Conservation (phyloP, 2,888 invertebrate species). For the Zygothrica quintamaculata region DNA sequence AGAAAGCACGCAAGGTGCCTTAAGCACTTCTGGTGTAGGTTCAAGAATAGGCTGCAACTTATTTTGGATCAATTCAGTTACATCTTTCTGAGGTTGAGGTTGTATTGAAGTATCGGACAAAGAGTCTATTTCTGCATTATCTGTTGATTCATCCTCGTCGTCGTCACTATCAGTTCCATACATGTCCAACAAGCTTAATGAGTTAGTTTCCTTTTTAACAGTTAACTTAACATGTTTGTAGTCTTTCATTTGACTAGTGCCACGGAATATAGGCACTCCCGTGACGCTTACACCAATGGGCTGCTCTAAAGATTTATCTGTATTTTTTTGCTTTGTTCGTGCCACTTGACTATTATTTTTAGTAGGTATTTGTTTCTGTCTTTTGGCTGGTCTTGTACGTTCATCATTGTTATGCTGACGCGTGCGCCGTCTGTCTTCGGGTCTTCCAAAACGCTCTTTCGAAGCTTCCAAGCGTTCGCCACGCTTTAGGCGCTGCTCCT, state of each 20-base stretch:
- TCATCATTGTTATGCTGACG: conserved; percentile 23
- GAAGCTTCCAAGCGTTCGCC: conserved; percentile 89
- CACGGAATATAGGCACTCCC: conserved; percentile 63
- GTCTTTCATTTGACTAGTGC: conserved; percentile 67
- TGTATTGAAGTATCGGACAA: not conserved
- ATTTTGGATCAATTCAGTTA: not conserved
- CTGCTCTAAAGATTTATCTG: not conserved
- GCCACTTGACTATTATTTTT: not conserved
- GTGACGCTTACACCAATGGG: not conserved
- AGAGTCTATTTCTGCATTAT: not conserved
- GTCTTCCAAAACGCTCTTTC: conserved; percentile 84
- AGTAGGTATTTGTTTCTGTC: conserved; percentile 6
- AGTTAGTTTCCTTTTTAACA: conserved; percentile 49
- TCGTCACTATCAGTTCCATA: conserved; percentile 82
- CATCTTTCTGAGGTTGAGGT: not conserved
- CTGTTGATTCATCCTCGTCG: conserved; percentile 20
- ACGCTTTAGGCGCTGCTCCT: conserved; percentile 88
- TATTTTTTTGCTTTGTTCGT: not conserved
- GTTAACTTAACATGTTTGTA: conserved; percentile 66
- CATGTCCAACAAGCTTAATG: conserved; percentile 78
- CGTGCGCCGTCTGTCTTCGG: conserved; percentile 81
- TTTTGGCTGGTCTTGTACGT: conserved; percentile 10
- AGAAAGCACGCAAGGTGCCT: not conserved
- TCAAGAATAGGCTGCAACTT: not conserved
- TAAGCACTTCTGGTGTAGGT: no score